Conservation (phyloP, 2,113 vertebrate species). For the Caloenas nicobarica region DNA sequence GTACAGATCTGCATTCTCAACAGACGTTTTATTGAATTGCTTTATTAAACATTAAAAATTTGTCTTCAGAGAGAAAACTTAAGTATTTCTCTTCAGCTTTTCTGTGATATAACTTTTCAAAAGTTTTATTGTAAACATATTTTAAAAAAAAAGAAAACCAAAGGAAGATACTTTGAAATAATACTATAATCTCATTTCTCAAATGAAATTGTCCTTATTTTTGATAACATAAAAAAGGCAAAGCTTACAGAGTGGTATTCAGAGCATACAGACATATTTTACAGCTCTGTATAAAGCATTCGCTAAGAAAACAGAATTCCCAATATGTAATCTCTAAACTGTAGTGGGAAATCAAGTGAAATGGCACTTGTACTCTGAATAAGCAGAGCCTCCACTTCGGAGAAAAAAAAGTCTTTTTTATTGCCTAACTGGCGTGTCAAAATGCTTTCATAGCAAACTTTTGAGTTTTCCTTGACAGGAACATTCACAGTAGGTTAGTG, state of each 20-base stretch:
- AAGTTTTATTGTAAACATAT: neutral
- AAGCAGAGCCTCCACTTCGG: neutral
- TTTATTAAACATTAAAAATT: constrained; percentile 65
- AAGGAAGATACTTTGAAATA: neutral
- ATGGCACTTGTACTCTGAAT: neutral
- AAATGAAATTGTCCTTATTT: neutral
- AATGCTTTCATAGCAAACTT: neutral
- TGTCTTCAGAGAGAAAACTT: constrained; percentile 28
- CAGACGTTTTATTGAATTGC: constrained; percentile 50
- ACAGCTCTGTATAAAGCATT: constrained; percentile 11
- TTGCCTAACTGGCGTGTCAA: neutral
- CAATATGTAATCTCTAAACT: neutral
- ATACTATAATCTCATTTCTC: neutral
- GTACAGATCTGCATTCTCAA: constrained; percentile 38
- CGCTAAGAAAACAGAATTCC: neutral
- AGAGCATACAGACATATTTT: neutral
- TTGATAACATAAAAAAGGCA: neutral
- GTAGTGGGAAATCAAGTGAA: neutral
- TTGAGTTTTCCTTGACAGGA: neutral
- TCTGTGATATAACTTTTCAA: constrained; percentile 8
- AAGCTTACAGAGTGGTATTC: neutral
- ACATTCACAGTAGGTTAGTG: neutral
- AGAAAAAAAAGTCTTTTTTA: neutral
- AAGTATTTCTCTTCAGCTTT: constrained; percentile 1
- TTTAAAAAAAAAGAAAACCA: neutral